Evolutionary conservation across 30 jellyfish, hydroid and myxozoan genomes (phyloP), one percentile per base, ranked within the genome.

Genomic region (Cassiopea xamachana): DNA sequence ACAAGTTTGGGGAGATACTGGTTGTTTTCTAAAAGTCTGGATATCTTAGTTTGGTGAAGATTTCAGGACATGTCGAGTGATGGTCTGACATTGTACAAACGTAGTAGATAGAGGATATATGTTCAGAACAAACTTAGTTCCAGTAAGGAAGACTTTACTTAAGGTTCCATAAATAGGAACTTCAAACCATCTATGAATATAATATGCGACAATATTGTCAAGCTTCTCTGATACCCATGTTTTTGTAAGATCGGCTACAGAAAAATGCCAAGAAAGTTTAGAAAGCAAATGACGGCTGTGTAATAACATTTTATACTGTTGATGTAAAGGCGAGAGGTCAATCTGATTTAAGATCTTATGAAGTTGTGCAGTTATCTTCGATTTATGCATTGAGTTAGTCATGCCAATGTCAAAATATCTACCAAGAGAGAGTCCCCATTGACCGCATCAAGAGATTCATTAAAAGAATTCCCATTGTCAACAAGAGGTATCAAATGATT

Each of bases 191-290:
- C 19, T 7, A 55, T 44, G 81, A 7, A 79, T 51, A 27, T 46
- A 79, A 13, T 13, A 7, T 8, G 87, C 39, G 45, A 79, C 87
- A 8, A 13, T 39, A 79, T 79, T 46, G 0, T 79, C 82, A 79
- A 79, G 82, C 18, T 79, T 51, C 45, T 79, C 87, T 7, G 46
- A 48, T 9, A 60, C 75, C 87, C 68, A 79, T 6, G 75, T 49
- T 79, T 79, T 76, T 7, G 85, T 15, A 13, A 79, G 87, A 60
- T 79, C 87, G 19, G 87, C 48, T 27, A 79, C 87, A 18, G 87
- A 46, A 3, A 46, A 44, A 55, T 79, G 79, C 75, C 87, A 79
- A 9, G 87, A 79, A 7, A 79, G 16, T 49, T 51, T 48, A 7
- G 80, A 73, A 7, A 44, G 60, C 19, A 73, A 14, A 73, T 73